Conservation (phyloP, 2,888 invertebrate genomes). For the Apamea crenata region DNA sequence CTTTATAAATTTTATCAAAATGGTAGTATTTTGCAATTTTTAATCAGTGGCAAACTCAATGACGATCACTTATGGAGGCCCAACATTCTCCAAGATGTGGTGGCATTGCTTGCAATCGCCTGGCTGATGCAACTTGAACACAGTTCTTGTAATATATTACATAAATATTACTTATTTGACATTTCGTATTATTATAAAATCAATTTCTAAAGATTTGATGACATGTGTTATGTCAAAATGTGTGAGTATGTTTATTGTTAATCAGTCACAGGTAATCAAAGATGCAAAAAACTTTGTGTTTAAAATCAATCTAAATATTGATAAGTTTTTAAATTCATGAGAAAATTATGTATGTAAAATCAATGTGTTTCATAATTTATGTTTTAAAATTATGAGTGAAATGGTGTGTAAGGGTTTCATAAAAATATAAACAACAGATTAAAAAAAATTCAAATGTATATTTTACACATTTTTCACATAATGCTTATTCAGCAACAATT, state of each 20-base stretch:
- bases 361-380: constrained; percentile 3
- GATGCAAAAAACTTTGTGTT: background rate
- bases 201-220: background rate
- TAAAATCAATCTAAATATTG: constrained; percentile 25
- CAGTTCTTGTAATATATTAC: constrained; percentile 56
- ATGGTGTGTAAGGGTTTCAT: constrained; percentile 21
- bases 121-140: constrained; percentile 79
- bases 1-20: background rate
- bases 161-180: constrained; percentile 44
- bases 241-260: background rate
- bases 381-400: background rate
- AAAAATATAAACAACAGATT: constrained; percentile 56
- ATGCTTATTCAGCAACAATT: constrained; percentile 82
- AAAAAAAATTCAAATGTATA: constrained; percentile 80
- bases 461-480: constrained; percentile 79
- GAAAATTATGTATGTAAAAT: constrained; percentile 14
- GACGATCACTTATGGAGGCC: constrained; percentile 30
- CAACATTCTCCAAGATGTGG: constrained; percentile 45
- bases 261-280: background rate
- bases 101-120: constrained; percentile 64
- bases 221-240: constrained; percentile 22
- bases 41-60: constrained; percentile 22
- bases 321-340: constrained; percentile 21
- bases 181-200: constrained; percentile 45
- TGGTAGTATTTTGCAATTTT: background rate